Evolutionary conservation across 1,140 invertebrate genomes (phyloP).

Genomic region (Probaryconus sp.): DNA sequence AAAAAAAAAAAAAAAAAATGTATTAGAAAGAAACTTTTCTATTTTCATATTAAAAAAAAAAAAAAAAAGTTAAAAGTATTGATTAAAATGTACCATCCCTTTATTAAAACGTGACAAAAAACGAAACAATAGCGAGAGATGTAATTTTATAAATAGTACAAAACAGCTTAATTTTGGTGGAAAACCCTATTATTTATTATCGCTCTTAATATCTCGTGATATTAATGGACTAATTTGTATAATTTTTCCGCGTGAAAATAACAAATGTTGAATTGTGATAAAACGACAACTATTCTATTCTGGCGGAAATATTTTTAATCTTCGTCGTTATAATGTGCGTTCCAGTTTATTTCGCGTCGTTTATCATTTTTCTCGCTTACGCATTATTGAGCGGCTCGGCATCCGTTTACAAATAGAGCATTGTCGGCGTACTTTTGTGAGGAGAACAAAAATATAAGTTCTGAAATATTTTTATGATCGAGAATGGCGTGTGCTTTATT

Average conservation of each 20-base stretch:
- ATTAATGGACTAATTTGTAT: constrained; percentile 36
- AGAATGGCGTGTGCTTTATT: constrained; percentile 40
- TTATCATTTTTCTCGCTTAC: constrained; percentile 53
- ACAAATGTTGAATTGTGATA: constrained; percentile 34
- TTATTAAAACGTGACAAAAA: no score
- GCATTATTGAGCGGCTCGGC: constrained; percentile 55
- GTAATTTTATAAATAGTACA: constrained; percentile 42
- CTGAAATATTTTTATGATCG: constrained; percentile 47
- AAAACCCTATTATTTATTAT: constrained; percentile 11
- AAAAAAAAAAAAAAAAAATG: no score
- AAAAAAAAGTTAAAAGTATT: no score
- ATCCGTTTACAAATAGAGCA: constrained; percentile 45
- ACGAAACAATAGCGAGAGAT: no score
- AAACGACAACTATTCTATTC: constrained; percentile 40
- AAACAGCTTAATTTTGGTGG: constrained; percentile 2
- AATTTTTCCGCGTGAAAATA: constrained; percentile 32
- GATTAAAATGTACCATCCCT: no score
- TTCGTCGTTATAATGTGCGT: constrained; percentile 43
- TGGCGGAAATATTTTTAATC: constrained; percentile 50
- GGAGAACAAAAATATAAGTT: constrained; percentile 13
- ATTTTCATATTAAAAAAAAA: no score
- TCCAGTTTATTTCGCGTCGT: constrained; percentile 47
- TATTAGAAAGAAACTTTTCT: no score
- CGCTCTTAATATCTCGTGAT: constrained; percentile 7
- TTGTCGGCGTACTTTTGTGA: constrained; percentile 32